phyloP scores from a whole-genome alignment of 2,797 vertebrate genomes.

The Dendrocincla fuliginosa region DNA sequence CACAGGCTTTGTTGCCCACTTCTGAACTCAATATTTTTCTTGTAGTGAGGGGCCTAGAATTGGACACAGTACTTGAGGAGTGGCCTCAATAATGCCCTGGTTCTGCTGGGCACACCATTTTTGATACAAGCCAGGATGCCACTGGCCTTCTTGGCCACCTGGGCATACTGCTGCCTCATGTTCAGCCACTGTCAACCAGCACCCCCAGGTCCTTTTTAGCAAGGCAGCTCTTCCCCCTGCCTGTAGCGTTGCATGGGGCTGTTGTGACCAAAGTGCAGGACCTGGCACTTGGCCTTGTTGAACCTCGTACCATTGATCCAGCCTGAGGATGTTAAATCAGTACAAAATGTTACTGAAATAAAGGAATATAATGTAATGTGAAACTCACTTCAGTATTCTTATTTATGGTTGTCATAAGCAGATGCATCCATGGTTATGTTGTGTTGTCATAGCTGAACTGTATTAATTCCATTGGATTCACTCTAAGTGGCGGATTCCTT shows the following conservation, averaged over 20 bases:
- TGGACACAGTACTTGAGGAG: accelerated
- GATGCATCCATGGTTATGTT: not conserved
- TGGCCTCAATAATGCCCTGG: not conserved
- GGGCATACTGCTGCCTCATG: not conserved
- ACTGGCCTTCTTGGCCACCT: not conserved
- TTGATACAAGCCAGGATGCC: not conserved
- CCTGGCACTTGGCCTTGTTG: not conserved
- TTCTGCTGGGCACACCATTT: not conserved
- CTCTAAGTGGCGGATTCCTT: not conserved
- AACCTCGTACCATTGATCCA: not conserved
- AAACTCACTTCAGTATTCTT: not conserved
- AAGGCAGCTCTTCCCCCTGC: not conserved
- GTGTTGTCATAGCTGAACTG: not conserved
- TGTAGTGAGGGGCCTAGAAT: not conserved
- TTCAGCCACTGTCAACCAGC: accelerated
- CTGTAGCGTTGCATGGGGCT: no score
- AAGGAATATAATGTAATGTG: not conserved
- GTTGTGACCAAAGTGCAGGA: not conserved
- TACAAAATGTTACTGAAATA: not conserved
- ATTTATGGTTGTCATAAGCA: not conserved
- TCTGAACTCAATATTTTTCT: not conserved
- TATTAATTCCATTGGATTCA: not conserved
- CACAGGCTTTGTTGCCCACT: accelerated
- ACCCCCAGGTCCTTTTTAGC: not conserved
- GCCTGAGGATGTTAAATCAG: not conserved